Evolutionary conservation across 2,113 vertebrate species (phyloP).

Genomic region (Anser cygnoides): DNA sequence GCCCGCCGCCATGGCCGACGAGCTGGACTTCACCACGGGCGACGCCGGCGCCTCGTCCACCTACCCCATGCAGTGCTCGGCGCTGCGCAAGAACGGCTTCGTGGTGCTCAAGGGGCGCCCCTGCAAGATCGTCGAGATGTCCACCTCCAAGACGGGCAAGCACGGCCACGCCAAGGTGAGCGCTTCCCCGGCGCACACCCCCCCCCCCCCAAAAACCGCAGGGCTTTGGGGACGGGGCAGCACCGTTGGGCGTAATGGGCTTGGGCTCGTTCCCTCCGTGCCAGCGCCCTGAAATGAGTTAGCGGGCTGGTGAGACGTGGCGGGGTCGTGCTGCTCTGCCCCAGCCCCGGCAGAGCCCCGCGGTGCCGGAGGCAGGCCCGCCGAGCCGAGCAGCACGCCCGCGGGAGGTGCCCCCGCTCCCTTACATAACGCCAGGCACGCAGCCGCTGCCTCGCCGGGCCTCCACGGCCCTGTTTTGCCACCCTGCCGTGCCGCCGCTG

Average conservation of each 20-base stretch:
- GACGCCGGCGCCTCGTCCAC: conserved; percentile 95
- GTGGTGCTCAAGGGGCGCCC: conserved; percentile 96
- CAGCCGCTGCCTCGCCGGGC: neutral
- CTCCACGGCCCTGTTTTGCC: neutral
- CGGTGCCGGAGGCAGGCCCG: too few species aligned
- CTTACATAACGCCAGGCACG: neutral
- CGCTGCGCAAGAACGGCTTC: conserved; percentile 97
- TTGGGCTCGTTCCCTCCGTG: too few species aligned
- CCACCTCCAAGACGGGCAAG: conserved; percentile 97
- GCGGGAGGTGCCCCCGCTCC: neutral
- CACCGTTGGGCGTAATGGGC: too few species aligned
- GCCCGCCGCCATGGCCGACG: conserved; percentile 86
- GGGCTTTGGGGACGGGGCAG: too few species aligned
- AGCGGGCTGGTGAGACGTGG: too few species aligned
- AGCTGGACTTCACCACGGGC: conserved; percentile 90
- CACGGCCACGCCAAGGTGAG: conserved; percentile 96
- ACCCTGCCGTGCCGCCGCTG: neutral
- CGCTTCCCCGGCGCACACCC: too few species aligned
- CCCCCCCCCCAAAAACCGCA: too few species aligned
- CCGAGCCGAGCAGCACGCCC: neutral
- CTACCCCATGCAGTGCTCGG: conserved; percentile 96
- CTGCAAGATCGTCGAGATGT: conserved; percentile 99
- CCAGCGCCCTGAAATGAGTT: too few species aligned
- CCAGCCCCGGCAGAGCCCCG: too few species aligned
- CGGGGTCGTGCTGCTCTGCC: too few species aligned